Evolutionary conservation across 2,888 invertebrate species (phyloP).

Genomic region (Thymelicus sylvestris): DNA sequence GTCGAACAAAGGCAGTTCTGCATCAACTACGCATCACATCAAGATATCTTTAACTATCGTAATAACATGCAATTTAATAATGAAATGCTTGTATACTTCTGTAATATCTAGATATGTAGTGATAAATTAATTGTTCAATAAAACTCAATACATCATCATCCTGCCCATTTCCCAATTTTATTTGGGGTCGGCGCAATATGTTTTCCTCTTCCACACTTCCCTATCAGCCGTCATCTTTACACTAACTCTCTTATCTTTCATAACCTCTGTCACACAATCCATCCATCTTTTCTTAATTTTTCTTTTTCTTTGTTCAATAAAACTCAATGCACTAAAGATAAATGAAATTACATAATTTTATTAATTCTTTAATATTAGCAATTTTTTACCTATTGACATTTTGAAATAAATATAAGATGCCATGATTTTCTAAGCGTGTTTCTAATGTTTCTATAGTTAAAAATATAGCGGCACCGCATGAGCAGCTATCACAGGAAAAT

Average conservation of each 20-base stretch:
- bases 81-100: not conserved
- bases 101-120: not conserved
- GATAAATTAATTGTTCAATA: not conserved
- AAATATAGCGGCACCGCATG: not conserved
- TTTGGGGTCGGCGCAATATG: too few relatives aligned
- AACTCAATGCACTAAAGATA: not conserved
- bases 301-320: not conserved
- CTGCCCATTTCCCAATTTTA: too few relatives aligned
- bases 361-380: too few relatives aligned
- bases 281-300: too few relatives aligned
- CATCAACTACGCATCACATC: not conserved
- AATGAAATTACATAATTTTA: not conserved
- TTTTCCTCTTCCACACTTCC: too few relatives aligned
- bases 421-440: not conserved
- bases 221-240: too few relatives aligned
- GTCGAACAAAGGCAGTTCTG: conserved; percentile 22
- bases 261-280: too few relatives aligned
- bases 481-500: conserved; percentile 8
- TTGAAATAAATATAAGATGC: too few relatives aligned
- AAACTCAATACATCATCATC: not conserved
- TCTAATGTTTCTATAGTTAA: not conserved
- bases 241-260: too few relatives aligned
- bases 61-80: conserved; percentile 26
- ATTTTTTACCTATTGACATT: too few relatives aligned
- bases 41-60: conserved; percentile 13